Evolutionary conservation across 1,140 invertebrate species (phyloP), one percentile per base, ranked within the genome.

Genomic region (Drosophila yakuba): DNA sequence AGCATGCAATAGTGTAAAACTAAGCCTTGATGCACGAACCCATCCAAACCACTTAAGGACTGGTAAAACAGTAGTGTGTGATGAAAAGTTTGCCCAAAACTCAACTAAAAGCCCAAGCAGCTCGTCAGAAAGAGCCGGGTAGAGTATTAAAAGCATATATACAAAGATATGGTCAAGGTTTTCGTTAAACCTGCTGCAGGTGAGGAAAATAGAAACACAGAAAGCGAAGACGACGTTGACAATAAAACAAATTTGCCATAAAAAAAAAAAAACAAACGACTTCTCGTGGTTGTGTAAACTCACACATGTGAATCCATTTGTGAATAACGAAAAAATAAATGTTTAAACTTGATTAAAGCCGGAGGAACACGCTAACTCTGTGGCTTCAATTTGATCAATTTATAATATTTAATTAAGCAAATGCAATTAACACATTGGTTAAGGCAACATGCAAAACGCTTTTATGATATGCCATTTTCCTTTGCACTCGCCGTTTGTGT

Each of bases 391-490:
- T 85, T 86, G 74, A 63, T 86, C 74, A 85, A 82, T 60, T 86
- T 88, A 82, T 83, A 79, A 79, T 61, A 76, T 83, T 88, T 79
- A 83, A 88, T 86, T 83, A 80, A 73, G 48, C 66, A 80, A 89
- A 71, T 69, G 76, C 57, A 89, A 88, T 88, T 88, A 88, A 67
- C 83, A 83, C 83, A 77, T 89, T 78, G 68, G 72, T 78, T 73
- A 58, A 35, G 59, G 55, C 74, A 57, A 58, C 80, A 74, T 78
- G 60, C 60, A 23, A 79, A 52, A 52, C 74, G 56, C 45, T 75
- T 54, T 48, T 63, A 43, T 32, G 60, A 63, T 63, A 63, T 50
- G 20, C 56, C 36, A 58, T 61, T 48, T 76, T 67, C 36, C 36
- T 48, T 10, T 41, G 23, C 50, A 41, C 48, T 69, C 60, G 41